Base-by-base conservation (phyloP, 1,140 invertebrate species). In the Charaxes varanes region DNA sequence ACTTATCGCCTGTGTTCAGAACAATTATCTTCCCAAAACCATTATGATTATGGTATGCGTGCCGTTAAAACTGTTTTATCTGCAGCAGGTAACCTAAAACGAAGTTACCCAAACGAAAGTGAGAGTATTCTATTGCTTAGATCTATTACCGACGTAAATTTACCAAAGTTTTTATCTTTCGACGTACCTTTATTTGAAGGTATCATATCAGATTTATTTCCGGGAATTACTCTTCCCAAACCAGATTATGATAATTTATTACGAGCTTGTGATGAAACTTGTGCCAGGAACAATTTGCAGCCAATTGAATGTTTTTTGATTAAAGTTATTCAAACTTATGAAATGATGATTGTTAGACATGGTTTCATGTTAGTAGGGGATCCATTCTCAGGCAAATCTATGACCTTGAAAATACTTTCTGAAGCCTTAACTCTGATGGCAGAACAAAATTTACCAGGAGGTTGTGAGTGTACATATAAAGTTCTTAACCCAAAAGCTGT, bases 321-420 rank as follows among this genome's bases (percentile, higher is more conserved):
- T 34, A 97, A 97, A 87, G 89, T 91, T 11, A 90, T 94, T 43
- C 93, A 95, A 81, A 87, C 96, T 1, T 94, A 94, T 66, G 95
- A 97, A 84, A 97, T 95, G 62, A 94, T 97, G 92, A 90, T 93
- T 62, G 94, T 97, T 0, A 87, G 95, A 36, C 95, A 96, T 86
- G 95, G 95, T 13, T 95, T 97, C 41, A 97, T 97, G 94, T 86
- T 97, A 28, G 94, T 97, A 4, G 96, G 96, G 19, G 92, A 94
- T 22, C 94, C 95, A 0, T 94, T 93, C 53, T 90, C 93, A 18
- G 93, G 91, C 8, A 96, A 96, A 83, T 91, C 91, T 0, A 88
- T 90, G 41, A 89, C 93, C 13, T 84, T 92, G 23, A 86, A 88
- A 88, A 89, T 91, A 4, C 84, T 97, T 19, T 89, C 93, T 2